phyloP scores from a whole-genome alignment of 1,140 invertebrate genomes.

The Cephus cinctus region DNA sequence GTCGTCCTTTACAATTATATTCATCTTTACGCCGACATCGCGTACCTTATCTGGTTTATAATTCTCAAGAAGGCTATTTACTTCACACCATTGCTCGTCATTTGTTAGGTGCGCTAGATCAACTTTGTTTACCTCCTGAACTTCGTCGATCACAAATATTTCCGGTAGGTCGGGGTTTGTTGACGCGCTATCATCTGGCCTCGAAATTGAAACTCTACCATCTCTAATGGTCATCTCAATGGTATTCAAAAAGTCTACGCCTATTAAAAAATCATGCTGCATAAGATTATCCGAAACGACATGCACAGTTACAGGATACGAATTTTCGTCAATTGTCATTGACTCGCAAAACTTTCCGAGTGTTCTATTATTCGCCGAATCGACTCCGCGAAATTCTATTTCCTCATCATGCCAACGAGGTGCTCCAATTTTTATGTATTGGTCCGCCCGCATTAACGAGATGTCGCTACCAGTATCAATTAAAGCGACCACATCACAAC shows the following conservation, averaged over 20 bases:
- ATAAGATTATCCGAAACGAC: constrained; percentile 33
- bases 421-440: constrained; percentile 9
- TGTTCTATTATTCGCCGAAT: constrained; percentile 3
- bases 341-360: constrained; percentile 1
- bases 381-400: constrained; percentile 5
- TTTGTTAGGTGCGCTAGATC: no score
- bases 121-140: no score
- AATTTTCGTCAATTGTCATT: constrained; percentile 1
- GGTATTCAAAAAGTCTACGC: constrained; percentile 33
- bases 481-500: no score
- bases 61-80: no score
- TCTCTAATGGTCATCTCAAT: constrained; percentile 9
- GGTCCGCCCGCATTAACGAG: background rate
- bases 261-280: constrained; percentile 32
- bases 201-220: no score
- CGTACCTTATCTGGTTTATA: no score
- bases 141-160: no score
- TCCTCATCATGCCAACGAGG: background rate
- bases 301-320: background rate
- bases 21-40: constrained; percentile 3
- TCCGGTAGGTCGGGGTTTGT: no score
- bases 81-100: no score
- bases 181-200: no score
- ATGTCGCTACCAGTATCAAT: no score
- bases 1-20: constrained; percentile 6